A percentile compares a stretch with the other conserved stretches of the same genome.
phyloP scores from a whole-genome alignment of 35 echinoderm and acorn worm species.

The Ptychodera flava region DNA sequence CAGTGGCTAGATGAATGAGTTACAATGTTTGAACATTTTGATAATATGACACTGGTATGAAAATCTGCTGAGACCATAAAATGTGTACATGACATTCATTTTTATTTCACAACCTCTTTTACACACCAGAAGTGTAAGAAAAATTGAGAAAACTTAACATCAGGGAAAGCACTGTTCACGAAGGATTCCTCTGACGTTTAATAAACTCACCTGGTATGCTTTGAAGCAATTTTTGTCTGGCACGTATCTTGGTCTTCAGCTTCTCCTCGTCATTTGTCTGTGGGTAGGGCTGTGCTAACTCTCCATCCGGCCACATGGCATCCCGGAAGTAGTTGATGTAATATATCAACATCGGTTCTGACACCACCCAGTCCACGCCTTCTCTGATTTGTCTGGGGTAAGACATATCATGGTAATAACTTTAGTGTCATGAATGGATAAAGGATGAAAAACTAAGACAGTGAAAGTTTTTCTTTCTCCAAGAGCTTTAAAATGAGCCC shows the following conservation, averaged over 20 bases:
- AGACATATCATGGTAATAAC: too few relatives aligned
- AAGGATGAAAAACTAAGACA: too few relatives aligned
- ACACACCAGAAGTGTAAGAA: too few relatives aligned
- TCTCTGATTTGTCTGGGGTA: slow-evolving; percentile 52
- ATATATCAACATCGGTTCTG: slow-evolving; percentile 80
- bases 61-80: slow-evolving; percentile 15
- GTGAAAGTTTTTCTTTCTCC: too few relatives aligned
- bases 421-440: too few relatives aligned
- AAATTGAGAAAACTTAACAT: too few relatives aligned
- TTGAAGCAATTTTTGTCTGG: slow-evolving; percentile 80
- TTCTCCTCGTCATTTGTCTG: slow-evolving; percentile 39
- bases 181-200: too few relatives aligned
- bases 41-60: not conserved
- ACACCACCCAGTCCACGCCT: slow-evolving; percentile 79
- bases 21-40: not conserved
- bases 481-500: too few relatives aligned
- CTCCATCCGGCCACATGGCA: slow-evolving; percentile 80
- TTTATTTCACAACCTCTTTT: too few relatives aligned
- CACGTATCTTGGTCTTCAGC: slow-evolving; percentile 54
- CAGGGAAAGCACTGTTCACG: too few relatives aligned
- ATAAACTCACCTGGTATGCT: slow-evolving; percentile 89
- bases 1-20: too few relatives aligned
- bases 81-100: too few relatives aligned
- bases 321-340: slow-evolving; percentile 75
- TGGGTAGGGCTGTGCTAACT: slow-evolving; percentile 29